Percentiles rank a stretch among this genome's conserved stretches.
Evolutionary conservation across 1,140 invertebrate species (phyloP).

Genomic region (Pararge aegeria): DNA sequence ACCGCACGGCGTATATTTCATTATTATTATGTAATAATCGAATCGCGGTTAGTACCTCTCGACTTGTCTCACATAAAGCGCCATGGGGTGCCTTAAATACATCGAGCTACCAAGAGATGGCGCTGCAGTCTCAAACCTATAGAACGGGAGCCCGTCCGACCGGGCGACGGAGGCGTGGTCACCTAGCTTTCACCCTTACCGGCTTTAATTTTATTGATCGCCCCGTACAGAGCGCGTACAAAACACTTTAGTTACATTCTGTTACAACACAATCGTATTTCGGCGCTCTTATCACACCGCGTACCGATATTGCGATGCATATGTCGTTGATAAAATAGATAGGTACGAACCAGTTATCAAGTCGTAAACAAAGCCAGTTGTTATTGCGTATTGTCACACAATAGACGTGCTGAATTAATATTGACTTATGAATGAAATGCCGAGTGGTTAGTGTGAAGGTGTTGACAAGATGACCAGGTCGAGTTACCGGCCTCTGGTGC

Average conservation of each 20-base stretch:
- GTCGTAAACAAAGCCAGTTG: constrained; percentile 47
- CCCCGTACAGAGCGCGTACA: constrained; percentile 41
- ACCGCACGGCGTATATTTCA: no score
- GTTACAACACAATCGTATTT: constrained; percentile 39
- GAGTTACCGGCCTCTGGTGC: constrained; percentile 64
- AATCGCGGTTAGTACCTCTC: no score
- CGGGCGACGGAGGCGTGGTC: constrained; percentile 56
- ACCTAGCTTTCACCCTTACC: constrained; percentile 68
- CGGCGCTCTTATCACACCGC: constrained; percentile 35
- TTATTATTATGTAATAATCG: no score
- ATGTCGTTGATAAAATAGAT: constrained; percentile 36
- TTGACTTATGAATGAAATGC: constrained; percentile 30
- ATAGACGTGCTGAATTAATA: constrained; percentile 47
- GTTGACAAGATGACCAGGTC: constrained; percentile 61
- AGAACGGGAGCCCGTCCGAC: constrained; percentile 42
- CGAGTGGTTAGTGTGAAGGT: constrained; percentile 4
- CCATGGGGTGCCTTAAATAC: neutral
- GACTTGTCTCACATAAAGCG: no score
- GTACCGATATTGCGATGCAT: neutral
- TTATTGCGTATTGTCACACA: constrained; percentile 36
- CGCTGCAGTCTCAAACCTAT: constrained; percentile 27
- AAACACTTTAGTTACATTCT: constrained; percentile 44
- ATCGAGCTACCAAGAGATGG: constrained; percentile 42
- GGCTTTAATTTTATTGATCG: constrained; percentile 64
- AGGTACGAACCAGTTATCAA: constrained; percentile 50